phyloP scores from a whole-genome alignment of 2,113 vertebrate species.

The Geococcyx californianus region DNA sequence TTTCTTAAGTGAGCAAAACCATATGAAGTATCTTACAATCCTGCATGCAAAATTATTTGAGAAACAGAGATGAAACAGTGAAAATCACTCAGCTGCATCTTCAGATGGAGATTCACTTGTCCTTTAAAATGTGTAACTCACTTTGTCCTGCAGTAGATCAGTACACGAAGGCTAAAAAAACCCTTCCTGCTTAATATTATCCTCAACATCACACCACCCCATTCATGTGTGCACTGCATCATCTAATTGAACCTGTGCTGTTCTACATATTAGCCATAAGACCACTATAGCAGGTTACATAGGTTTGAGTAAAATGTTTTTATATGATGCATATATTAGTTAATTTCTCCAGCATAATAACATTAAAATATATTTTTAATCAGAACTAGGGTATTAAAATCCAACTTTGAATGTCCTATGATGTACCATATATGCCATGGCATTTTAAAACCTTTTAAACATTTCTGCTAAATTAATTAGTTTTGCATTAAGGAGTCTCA shows the following conservation, averaged over 20 bases:
- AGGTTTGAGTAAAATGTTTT: slow-evolving; percentile 72
- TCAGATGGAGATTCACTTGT: slow-evolving; percentile 40
- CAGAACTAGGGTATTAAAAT: slow-evolving; percentile 75
- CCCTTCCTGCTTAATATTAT: slow-evolving; percentile 4
- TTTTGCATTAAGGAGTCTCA: slow-evolving; percentile 76
- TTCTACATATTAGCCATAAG: slow-evolving; percentile 37
- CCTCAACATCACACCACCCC: not conserved
- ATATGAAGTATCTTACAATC: slow-evolving; percentile 55
- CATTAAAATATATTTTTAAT: slow-evolving; percentile 81
- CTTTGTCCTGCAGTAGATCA: slow-evolving; percentile 23
- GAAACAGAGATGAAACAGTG: slow-evolving; percentile 54
- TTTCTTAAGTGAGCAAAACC: slow-evolving; percentile 61
- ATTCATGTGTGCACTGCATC: slow-evolving; percentile 11
- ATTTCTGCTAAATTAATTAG: slow-evolving; percentile 82
- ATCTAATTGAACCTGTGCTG: slow-evolving; percentile 49
- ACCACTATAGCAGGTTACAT: slow-evolving; percentile 60
- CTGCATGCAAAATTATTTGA: slow-evolving; percentile 60
- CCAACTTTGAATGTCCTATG: slow-evolving; percentile 72
- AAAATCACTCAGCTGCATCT: slow-evolving; percentile 45
- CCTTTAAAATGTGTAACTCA: slow-evolving; percentile 37
- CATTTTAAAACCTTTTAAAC: slow-evolving; percentile 83
- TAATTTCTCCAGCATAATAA: slow-evolving; percentile 75
- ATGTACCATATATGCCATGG: slow-evolving; percentile 75
- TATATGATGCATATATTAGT: slow-evolving; percentile 73
- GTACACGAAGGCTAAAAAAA: not conserved